Conservation (phyloP, 2,797 vertebrate genomes). For the Sebastes jordani region DNA sequence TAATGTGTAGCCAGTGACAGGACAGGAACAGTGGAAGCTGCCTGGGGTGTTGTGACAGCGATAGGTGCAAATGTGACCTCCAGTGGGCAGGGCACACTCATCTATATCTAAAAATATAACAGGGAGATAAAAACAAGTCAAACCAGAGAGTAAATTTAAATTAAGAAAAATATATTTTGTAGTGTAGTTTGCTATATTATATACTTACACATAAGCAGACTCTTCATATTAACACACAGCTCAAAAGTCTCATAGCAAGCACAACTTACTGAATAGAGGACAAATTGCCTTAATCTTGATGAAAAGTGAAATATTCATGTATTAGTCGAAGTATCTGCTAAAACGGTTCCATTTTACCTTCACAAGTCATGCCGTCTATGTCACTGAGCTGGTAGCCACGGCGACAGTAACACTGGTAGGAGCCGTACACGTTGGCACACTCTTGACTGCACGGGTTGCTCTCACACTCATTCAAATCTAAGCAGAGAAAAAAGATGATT, state of each 20-base stretch:
- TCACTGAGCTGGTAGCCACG: slow-evolving; percentile 97
- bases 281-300: too few relatives aligned
- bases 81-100: slow-evolving; percentile 95
- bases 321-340: neutral
- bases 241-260: too few relatives aligned
- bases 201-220: too few relatives aligned
- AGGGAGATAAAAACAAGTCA: neutral
- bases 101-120: slow-evolving; percentile 88
- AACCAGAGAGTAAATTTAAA: neutral
- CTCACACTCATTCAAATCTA: slow-evolving; percentile 94
- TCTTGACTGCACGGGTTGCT: slow-evolving; percentile 94
- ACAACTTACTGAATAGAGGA: too few relatives aligned
- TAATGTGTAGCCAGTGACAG: slow-evolving; percentile 87
- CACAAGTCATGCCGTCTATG: slow-evolving; percentile 91
- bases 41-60: slow-evolving; percentile 92
- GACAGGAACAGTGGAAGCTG: slow-evolving; percentile 96
- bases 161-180: neutral
- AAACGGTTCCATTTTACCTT: slow-evolving; percentile 82
- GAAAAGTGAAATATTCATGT: neutral
- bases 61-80: slow-evolving; percentile 97
- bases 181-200: too few relatives aligned
- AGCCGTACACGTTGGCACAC: slow-evolving; percentile 96
- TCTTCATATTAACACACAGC: too few relatives aligned
- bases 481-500: neutral
- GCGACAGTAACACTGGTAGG: slow-evolving; percentile 98